Evolutionary conservation across 2,113 vertebrate species (phyloP), one percentile per base, ranked within the genome.

Genomic region (Myanophis thanlyinensis): DNA sequence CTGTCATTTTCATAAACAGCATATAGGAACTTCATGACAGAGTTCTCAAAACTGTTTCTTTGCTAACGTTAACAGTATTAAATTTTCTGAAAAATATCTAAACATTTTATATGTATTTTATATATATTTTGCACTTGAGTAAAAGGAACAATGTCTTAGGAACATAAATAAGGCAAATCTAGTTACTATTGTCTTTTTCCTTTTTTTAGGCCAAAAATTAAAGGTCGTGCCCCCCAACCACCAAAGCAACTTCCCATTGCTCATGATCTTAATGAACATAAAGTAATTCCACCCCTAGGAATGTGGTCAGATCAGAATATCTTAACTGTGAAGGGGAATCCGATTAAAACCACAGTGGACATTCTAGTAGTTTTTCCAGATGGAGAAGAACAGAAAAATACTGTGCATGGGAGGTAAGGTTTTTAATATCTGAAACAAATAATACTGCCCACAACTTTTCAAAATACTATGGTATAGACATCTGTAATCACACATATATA

Each of bases 201-300:
- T 62, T 80, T 95, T 94, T 95, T 3, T 93, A 99, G 98, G 95
- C 98, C 95, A 97, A 99, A 95, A 97, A 99, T 99, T 98, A 99
- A 99, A 97, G 96, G 97, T 13, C 98, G 97, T 0, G 99, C 99
- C 40, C 98, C 98, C 1, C 96, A 96, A 92, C 98, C 98, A 0
- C 98, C 98, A 93, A 98, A 98, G 1, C 98, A 98, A 4, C 94
- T 89, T 95, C 96, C 98, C 0, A 92, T 97, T 84, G 95, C 97
- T 5, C 97, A 97, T 10, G 96, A 94, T 87, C 93, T 97, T 94
- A 97, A 90, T 1, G 95, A 96, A 7, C 94, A 51, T 89, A 97
- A 97, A 89, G 97, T 96, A 86, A 88, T 94, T 44, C 89, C 94
- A 27, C 96, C 97, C 1, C 35, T 90, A 40, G 97, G 97, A 9